A percentile compares a stretch with the other conserved stretches of the same genome.
Conservation (phyloP, 2,113 vertebrate genomes). For the Hepsetus odoe region DNA sequence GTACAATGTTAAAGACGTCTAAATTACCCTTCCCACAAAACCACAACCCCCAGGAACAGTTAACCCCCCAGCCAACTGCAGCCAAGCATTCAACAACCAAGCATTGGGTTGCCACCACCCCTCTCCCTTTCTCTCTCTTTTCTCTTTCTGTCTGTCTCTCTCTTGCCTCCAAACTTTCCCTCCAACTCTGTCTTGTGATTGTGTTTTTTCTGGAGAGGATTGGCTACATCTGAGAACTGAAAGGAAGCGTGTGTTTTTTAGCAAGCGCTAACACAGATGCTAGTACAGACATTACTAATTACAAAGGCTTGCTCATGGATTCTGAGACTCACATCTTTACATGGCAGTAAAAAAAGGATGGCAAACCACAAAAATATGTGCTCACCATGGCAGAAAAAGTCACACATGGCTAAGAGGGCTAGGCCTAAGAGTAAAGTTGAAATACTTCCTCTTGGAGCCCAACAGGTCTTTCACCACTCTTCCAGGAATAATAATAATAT, state of each 20-base stretch:
- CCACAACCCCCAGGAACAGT: conserved; percentile 67
- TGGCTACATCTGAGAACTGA: conserved; percentile 52
- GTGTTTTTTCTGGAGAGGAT: conserved; percentile 56
- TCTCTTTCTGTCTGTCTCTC: conserved; percentile 40
- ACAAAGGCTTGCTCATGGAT: conserved; percentile 41
- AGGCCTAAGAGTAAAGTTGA: conserved; percentile 31
- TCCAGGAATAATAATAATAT: conserved; percentile 55
- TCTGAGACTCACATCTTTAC: conserved; percentile 42
- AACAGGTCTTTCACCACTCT: conserved; percentile 25
- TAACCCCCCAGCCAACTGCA: conserved; percentile 60
- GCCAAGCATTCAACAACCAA: conserved; percentile 67
- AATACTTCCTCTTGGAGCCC: conserved; percentile 37
- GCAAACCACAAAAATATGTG: conserved; percentile 37
- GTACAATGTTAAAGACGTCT: conserved; percentile 63
- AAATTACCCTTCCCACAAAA: conserved; percentile 72
- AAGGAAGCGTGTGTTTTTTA: conserved; percentile 51
- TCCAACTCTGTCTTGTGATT: conserved; percentile 42
- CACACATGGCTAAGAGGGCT: conserved; percentile 14
- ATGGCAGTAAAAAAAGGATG: conserved; percentile 35
- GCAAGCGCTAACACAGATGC: conserved; percentile 48
- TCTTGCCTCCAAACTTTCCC: conserved; percentile 43
- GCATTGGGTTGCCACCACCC: conserved; percentile 50
- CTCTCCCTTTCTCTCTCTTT: conserved; percentile 17
- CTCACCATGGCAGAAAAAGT: conserved; percentile 33
- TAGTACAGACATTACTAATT: conserved; percentile 45